A percentile compares a stretch with the other conserved stretches of the same genome.
Conservation (phyloP, 2,888 invertebrate species). For the Caenorhabditis imperialis region DNA sequence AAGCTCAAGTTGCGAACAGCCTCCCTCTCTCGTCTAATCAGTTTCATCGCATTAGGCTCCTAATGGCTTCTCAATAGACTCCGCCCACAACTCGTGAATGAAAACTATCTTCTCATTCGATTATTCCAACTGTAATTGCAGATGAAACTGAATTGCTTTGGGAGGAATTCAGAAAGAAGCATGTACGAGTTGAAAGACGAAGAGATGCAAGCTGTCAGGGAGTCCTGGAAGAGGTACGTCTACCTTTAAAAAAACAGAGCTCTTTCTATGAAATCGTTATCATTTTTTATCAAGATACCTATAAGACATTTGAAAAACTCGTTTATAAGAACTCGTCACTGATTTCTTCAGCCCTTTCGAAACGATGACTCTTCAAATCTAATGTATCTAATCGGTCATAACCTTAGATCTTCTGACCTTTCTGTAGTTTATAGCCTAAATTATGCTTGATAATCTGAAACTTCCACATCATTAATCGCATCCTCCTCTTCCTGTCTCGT, state of each 20-base stretch:
- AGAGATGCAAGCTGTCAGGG: constrained; percentile 51
- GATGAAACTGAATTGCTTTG: constrained; percentile 53
- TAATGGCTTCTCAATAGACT: constrained; percentile 12
- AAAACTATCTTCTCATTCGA: neutral
- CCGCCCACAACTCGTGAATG: constrained; percentile 1
- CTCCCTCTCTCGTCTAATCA: constrained; percentile 17
- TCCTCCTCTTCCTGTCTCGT: neutral
- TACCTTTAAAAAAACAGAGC: neutral
- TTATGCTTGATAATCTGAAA: too few species aligned
- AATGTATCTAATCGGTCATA: too few species aligned
- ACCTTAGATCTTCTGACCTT: too few species aligned
- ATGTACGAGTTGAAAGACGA: constrained; percentile 42
- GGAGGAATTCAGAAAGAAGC: constrained; percentile 34
- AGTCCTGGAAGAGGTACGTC: constrained; percentile 43
- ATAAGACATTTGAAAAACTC: too few species aligned
- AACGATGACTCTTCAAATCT: too few species aligned
- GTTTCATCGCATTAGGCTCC: constrained; percentile 38
- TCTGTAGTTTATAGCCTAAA: too few species aligned
- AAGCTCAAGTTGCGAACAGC: constrained; percentile 39
- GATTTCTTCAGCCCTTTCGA: too few species aligned
- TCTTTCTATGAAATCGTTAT: too few species aligned
- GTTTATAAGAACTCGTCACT: too few species aligned
- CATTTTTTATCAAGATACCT: too few species aligned
- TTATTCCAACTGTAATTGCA: neutral
- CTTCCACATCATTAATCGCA: too few species aligned